These are phyloP conservation scores for Chlorospingus semifuscus DNA, from an alignment of 2,797 vertebrate genomes.

Conservation along the genomic window DNA sequence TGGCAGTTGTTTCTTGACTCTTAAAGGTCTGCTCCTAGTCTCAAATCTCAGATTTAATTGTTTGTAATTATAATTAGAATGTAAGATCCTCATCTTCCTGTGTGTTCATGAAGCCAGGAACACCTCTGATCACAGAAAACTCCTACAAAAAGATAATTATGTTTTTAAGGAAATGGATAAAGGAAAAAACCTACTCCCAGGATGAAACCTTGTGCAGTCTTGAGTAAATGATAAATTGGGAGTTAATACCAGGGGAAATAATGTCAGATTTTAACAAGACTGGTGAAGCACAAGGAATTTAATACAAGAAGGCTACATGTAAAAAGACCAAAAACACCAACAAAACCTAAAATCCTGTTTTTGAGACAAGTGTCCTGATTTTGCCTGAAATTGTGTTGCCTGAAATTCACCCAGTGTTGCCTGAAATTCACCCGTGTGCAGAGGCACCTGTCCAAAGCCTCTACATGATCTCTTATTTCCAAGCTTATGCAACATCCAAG, in stretches of 20 bases:
- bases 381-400: not conserved
- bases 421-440: not conserved
- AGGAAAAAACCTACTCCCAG: not conserved
- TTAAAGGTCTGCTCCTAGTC: not conserved
- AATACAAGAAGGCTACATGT: not conserved
- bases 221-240: constrained; percentile 25
- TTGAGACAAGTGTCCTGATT: not conserved
- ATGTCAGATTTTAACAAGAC: constrained; percentile 29
- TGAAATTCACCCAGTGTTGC: not conserved
- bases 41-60: constrained; percentile 7
- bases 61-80: constrained; percentile 31
- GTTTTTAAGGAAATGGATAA: constrained; percentile 12
- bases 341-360: not conserved
- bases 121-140: not conserved
- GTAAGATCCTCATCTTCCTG: not conserved
- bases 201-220: constrained; percentile 19
- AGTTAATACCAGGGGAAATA: constrained; percentile 21
- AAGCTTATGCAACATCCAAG: not conserved
- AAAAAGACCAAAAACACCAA: not conserved
- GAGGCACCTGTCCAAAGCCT: not conserved
- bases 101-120: not conserved
- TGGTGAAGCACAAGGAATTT: not conserved
- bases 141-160: constrained; percentile 17
- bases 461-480: not conserved
- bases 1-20: not conserved